These are phyloP conservation scores for Dendrocincla tyrannina DNA, from an alignment of 2,797 vertebrate genomes.

Conservation along the genomic window DNA sequence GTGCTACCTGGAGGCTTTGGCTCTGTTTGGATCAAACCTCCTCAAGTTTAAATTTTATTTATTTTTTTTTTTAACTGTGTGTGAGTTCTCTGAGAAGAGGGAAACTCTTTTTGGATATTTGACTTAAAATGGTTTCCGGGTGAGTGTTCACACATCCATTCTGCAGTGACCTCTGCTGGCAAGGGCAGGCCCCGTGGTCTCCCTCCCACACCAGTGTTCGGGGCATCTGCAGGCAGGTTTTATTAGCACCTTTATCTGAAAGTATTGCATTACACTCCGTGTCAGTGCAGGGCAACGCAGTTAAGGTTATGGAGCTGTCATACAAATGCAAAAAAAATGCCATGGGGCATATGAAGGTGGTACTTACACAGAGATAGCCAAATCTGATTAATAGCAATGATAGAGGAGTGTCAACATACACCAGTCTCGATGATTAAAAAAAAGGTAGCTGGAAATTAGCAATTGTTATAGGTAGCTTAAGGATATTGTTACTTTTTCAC, in stretches of 20 bases:
- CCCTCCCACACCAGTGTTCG: rapidly evolving
- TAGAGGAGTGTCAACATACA: constrained; percentile 30
- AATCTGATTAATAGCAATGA: constrained; percentile 34
- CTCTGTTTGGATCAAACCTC: not conserved
- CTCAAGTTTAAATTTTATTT: not conserved
- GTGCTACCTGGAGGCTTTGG: not conserved
- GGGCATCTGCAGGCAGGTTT: not conserved
- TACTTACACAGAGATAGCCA: constrained; percentile 41
- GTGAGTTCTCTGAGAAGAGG: not conserved
- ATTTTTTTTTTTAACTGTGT: not conserved
- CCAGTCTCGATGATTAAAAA: constrained; percentile 40
- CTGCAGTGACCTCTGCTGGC: constrained; percentile 73
- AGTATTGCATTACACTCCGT: not conserved
- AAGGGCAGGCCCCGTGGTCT: not conserved
- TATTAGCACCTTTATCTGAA: constrained; percentile 2
- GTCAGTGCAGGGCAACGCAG: not conserved
- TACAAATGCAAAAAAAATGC: not conserved
- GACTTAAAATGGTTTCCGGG: not conserved
- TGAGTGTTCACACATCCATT: not conserved
- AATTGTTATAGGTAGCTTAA: constrained; percentile 55
- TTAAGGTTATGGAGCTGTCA: constrained; percentile 17
- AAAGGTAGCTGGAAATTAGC: constrained; percentile 60
- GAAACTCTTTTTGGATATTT: rapidly evolving
- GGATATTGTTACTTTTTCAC: constrained; percentile 51
- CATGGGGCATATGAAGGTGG: constrained; percentile 19